phyloP scores from a whole-genome alignment of 2,888 invertebrate genomes.

The Zygothrica quintamaculata region DNA sequence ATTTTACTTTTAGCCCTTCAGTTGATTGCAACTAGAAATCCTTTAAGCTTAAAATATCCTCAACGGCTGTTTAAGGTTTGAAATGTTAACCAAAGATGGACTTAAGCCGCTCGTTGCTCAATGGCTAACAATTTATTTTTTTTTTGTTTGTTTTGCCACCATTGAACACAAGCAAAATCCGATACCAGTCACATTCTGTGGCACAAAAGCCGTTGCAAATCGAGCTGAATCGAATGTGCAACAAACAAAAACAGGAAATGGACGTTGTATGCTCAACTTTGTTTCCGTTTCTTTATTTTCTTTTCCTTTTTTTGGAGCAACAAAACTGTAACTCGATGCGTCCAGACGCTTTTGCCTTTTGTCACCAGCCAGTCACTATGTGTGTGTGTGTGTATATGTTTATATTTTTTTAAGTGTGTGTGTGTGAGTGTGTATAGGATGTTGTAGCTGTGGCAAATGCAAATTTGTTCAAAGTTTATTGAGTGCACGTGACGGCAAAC shows the following conservation, averaged over 20 bases:
- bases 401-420: constrained; percentile 20
- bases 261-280: constrained; percentile 76
- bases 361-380: constrained; percentile 4
- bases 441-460: constrained; percentile 62
- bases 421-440: constrained; percentile 30
- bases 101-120: constrained; percentile 22
- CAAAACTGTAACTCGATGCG: constrained; percentile 73
- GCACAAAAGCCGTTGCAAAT: constrained; percentile 70
- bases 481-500: constrained; percentile 80
- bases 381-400: constrained; percentile 14
- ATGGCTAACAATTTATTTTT: background rate
- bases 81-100: constrained; percentile 16
- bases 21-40: constrained; percentile 37
- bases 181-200: constrained; percentile 66
- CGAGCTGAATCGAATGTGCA: constrained; percentile 67
- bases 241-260: constrained; percentile 79
- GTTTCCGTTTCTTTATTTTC: constrained; percentile 67
- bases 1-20: constrained; percentile 57
- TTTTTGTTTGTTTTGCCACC: constrained; percentile 22
- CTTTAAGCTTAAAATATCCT: background rate
- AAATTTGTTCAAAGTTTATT: constrained; percentile 81
- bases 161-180: constrained; percentile 25
- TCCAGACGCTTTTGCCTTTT: constrained; percentile 13
- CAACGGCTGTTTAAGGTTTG: constrained; percentile 26
- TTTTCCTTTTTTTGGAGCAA: too few relatives aligned